Percentiles rank a stretch among this genome's conserved stretches.
Conservation (phyloP, 2,113 vertebrate genomes). For the Meriones unguiculatus region DNA sequence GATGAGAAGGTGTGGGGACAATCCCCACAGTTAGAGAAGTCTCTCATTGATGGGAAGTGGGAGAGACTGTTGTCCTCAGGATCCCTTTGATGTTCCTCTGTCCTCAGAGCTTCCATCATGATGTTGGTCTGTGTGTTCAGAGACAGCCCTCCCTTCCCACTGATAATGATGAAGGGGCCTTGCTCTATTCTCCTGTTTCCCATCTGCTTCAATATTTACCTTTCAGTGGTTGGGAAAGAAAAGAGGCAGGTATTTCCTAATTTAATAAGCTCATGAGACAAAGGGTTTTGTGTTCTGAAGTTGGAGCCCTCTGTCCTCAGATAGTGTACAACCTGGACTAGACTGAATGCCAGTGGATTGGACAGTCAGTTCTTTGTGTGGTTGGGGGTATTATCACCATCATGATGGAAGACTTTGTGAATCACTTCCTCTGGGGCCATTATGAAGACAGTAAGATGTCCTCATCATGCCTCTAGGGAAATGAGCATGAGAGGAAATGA, state of each 20-base stretch:
- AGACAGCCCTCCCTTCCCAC: not conserved
- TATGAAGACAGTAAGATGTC: not conserved
- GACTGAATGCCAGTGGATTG: no score
- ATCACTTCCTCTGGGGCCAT: not conserved
- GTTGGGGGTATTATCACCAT: not conserved
- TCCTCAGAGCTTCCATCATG: not conserved
- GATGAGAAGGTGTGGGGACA: not conserved
- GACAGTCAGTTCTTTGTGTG: not conserved
- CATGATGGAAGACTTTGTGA: not conserved
- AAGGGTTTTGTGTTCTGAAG: not conserved
- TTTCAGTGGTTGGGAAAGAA: not conserved
- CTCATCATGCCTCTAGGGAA: not conserved
- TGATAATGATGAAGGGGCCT: not conserved
- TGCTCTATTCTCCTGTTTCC: not conserved
- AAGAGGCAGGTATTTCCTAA: not conserved
- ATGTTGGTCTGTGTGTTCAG: not conserved
- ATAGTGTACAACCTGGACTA: not conserved
- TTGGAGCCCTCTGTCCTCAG: not conserved
- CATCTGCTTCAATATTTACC: not conserved
- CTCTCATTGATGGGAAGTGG: no score
- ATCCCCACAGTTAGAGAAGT: accelerated
- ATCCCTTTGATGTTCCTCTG: not conserved
- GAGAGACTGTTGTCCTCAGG: accelerated
- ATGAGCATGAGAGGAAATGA: not conserved
- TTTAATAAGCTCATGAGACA: not conserved